These are phyloP conservation scores for Periplaneta americana DNA, from an alignment of 1,140 invertebrate species.

Conservation along the genomic window DNA sequence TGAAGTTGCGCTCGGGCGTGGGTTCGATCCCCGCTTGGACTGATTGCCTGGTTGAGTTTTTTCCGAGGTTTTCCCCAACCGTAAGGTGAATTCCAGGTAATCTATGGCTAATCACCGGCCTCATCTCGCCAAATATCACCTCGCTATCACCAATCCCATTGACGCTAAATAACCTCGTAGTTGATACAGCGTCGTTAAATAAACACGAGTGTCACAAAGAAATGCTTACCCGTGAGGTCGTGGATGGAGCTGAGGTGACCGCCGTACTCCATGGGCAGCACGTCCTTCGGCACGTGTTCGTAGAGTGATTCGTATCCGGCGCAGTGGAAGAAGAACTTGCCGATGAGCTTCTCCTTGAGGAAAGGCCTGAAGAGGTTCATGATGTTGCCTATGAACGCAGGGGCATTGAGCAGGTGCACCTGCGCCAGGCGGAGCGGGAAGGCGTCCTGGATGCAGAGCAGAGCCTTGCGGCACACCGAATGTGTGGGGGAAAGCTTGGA, in stretches of 20 bases:
- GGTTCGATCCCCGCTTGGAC: too few species aligned
- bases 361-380: conserved; percentile 37
- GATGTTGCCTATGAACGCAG: conserved; percentile 33
- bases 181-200: too few species aligned
- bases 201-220: too few species aligned
- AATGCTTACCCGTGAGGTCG: conserved; percentile 25
- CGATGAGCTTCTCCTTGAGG: conserved; percentile 36
- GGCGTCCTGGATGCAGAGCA: conserved; percentile 38
- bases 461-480: conserved; percentile 32
- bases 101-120: too few species aligned
- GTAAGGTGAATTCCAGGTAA: too few species aligned
- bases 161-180: too few species aligned
- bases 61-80: too few species aligned
- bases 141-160: too few species aligned
- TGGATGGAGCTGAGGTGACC: conserved; percentile 21
- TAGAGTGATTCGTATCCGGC: conserved; percentile 22
- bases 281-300: conserved; percentile 21
- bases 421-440: conserved; percentile 38
- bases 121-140: too few species aligned
- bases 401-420: conserved; percentile 36
- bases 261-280: conserved; percentile 27
- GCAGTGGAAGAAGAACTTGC: conserved; percentile 31
- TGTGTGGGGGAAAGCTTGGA: conserved; percentile 37
- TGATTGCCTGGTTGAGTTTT: too few species aligned
- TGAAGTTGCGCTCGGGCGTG: too few species aligned